These are phyloP conservation scores for Rhincodon typus DNA, from an alignment of 2,797 vertebrate species.

Conservation along the genomic window DNA sequence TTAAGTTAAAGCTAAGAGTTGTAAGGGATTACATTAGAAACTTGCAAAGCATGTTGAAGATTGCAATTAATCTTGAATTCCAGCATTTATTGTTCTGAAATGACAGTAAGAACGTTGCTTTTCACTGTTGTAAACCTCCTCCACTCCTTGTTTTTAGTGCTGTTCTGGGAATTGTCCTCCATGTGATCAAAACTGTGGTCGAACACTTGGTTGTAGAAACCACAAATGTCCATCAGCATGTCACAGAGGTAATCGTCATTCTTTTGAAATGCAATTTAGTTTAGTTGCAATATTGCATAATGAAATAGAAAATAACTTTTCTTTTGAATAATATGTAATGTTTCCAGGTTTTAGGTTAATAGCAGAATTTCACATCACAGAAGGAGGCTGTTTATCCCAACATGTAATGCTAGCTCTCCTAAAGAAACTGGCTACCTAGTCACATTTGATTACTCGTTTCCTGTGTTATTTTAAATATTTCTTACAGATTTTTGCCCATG, in stretches of 20 bases:
- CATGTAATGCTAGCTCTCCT: not conserved
- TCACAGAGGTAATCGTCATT: conserved; percentile 77
- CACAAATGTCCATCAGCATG: conserved; percentile 92
- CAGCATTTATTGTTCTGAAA: not conserved
- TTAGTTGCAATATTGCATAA: not conserved
- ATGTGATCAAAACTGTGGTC: conserved; percentile 82
- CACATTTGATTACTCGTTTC: not conserved
- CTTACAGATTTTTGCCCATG: not conserved
- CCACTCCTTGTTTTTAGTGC: conserved; percentile 62
- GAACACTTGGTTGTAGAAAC: conserved; percentile 84
- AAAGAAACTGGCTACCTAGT: not conserved
- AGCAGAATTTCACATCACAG: not conserved
- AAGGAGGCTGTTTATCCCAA: not conserved
- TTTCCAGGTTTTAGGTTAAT: not conserved
- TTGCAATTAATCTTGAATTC: not conserved
- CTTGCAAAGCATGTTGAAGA: not conserved
- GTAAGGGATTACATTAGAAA: not conserved
- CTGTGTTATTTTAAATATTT: not conserved
- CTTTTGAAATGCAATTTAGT: not conserved
- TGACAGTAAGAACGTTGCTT: not conserved
- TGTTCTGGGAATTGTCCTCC: conserved; percentile 87
- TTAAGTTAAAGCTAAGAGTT: not conserved
- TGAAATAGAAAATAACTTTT: not conserved
- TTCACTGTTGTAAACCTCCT: not conserved
- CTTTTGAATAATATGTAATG: not conserved